Evolutionary conservation across 2,797 vertebrate species (phyloP), one percentile per base, ranked within the genome.

Genomic region (Momotus momota): DNA sequence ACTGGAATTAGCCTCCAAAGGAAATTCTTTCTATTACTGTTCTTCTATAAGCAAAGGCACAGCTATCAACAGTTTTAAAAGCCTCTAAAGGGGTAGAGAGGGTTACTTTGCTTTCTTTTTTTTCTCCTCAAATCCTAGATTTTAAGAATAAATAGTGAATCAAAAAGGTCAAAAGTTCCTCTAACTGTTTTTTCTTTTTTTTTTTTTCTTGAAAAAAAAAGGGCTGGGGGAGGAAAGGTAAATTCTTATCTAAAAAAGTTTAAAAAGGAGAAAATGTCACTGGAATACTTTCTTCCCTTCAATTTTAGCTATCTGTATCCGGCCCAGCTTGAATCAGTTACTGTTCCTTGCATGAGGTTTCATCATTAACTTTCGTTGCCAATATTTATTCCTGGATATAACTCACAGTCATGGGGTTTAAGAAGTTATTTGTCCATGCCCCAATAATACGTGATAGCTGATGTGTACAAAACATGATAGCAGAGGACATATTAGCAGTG

Each of bases 321-420:
- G 0, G 35, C 86, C 78, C 93, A 96, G 81, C 90, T 96, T 95
- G 93, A 94, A 95, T 67, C 83, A 85, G 90, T 94, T 95, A 96
- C 71, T 70, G 57, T 48, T 95, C 88, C 45, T 80, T 93, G 78
- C 78, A 82, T 38, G 86, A 88, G 35, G 86, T 93, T 97, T 95
- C 92, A 92, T 87, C 93, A 95, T 94, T 92, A 94, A 87, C 66
- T 93, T 88, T 17, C 18, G 52, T 55, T 96, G 96, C 90, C 93
- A 94, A 65, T 64, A 92, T 90, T 94, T 90, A 79, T 94, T 94
- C 88, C 90, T 90, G 94, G 80, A 95, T 93, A 62, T 82, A 96
- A 82, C 33, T 94, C 81, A 91, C 51, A 96, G 91, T 88, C 86
- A 80, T 71, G 67, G 81, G 78, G 81, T 85, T 96, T 93, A 82